Evolutionary conservation across 1,140 invertebrate species (phyloP).

Genomic region (Popillia japonica): DNA sequence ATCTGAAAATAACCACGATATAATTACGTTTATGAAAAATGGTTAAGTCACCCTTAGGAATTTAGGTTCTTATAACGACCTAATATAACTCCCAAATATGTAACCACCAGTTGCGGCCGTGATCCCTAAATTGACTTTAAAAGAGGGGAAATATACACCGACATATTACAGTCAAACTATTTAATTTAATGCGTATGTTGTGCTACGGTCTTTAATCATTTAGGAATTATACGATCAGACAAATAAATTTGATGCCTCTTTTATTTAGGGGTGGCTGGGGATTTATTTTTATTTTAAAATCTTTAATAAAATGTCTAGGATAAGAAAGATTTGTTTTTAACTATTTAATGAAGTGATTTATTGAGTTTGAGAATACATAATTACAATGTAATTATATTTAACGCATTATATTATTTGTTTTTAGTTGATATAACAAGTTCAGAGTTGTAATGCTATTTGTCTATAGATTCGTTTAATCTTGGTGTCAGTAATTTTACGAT

Average conservation of each 20-base stretch:
- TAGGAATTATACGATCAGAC: not conserved
- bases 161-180: slow-evolving; percentile 22
- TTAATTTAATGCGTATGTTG: slow-evolving; percentile 14
- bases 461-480: too few species aligned
- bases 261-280: not conserved
- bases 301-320: too few species aligned
- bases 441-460: too few species aligned
- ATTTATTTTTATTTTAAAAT: not conserved
- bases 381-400: too few species aligned
- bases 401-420: too few species aligned
- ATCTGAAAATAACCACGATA: not conserved
- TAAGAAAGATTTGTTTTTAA: too few species aligned
- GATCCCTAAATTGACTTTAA: slow-evolving; percentile 36
- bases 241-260: slow-evolving; percentile 15
- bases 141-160: slow-evolving; percentile 24
- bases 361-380: too few species aligned
- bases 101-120: slow-evolving; percentile 33
- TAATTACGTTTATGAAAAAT: slow-evolving; percentile 11
- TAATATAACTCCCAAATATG: slow-evolving; percentile 34
- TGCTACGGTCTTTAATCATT: not conserved
- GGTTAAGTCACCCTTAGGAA: slow-evolving; percentile 11
- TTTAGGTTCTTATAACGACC: slow-evolving; percentile 7
- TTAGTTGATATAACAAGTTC: too few species aligned
- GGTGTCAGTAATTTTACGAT: too few species aligned
- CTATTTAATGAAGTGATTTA: too few species aligned